Percentiles rank a stretch among this genome's conserved stretches.
phyloP scores from a whole-genome alignment of 2,113 vertebrate species.

The Aptenodytes forsteri region DNA sequence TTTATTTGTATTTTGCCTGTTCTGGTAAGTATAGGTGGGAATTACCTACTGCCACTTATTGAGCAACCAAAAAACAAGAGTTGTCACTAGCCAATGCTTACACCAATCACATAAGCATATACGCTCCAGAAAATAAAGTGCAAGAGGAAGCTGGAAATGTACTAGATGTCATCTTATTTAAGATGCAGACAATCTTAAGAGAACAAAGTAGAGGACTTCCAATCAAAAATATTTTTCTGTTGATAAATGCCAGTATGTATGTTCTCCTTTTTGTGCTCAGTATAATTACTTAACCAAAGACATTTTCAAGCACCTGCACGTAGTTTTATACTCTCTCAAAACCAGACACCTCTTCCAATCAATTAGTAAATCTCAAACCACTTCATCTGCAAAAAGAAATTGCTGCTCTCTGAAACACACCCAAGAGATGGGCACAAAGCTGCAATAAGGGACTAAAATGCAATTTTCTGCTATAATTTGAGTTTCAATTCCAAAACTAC shows the following conservation, averaged over 20 bases:
- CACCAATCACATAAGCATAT: not conserved
- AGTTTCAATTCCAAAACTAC: not conserved
- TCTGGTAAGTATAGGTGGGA: not conserved
- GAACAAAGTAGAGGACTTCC: slow-evolving; percentile 4
- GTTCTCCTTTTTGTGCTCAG: not conserved
- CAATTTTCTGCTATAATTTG: not conserved
- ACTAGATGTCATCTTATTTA: not conserved
- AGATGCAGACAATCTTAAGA: not conserved
- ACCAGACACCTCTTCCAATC: not conserved
- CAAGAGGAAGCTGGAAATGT: not conserved
- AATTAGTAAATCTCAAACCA: slow-evolving; percentile 1
- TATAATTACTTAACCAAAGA: not conserved
- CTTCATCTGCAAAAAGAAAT: not conserved
- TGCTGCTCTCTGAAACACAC: not conserved
- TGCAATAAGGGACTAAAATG: not conserved
- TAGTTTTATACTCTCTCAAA: not conserved
- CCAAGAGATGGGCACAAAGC: not conserved
- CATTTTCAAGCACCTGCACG: not conserved
- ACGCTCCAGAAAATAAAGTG: not conserved
- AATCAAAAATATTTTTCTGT: not conserved
- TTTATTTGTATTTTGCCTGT: not conserved
- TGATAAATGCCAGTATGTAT: not conserved
- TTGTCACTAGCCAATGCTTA: not conserved
- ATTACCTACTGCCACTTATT: not conserved
- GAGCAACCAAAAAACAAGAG: not conserved